Percentiles rank a stretch among this genome's conserved stretches.
Conservation (phyloP, 2,113 vertebrate genomes). For the Sigmodon hispidus region DNA sequence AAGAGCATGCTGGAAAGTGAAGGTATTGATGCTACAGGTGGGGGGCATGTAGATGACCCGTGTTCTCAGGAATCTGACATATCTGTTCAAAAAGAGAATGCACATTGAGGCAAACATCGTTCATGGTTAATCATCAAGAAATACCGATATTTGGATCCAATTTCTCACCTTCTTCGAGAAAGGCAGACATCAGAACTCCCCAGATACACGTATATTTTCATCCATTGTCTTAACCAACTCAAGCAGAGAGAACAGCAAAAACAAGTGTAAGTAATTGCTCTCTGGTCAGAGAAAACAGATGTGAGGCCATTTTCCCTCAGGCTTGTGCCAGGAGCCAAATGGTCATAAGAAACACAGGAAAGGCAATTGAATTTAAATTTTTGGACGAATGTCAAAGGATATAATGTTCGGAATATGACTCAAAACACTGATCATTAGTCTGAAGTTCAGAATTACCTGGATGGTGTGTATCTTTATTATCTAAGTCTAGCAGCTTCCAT, state of each 20-base stretch:
- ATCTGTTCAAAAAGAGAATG: neutral
- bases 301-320: neutral
- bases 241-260: slow-evolving; percentile 5
- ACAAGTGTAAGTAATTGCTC: neutral
- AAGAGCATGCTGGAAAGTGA: neutral
- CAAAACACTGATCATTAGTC: neutral
- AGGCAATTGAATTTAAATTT: neutral
- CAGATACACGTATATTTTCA: slow-evolving; percentile 28
- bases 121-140: slow-evolving; percentile 35
- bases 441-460: neutral
- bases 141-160: neutral
- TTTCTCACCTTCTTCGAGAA: slow-evolving; percentile 46
- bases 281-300: slow-evolving; percentile 31
- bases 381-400: neutral
- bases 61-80: neutral
- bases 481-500: neutral
- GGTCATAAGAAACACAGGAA: neutral
- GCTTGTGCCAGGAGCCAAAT: neutral
- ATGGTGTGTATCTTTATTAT: neutral
- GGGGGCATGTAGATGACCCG: neutral
- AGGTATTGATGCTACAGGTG: neutral
- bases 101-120: neutral
- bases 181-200: slow-evolving; percentile 17
- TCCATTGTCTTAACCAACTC: slow-evolving; percentile 41
- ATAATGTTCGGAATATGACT: neutral